phyloP scores from a whole-genome alignment of 2,113 vertebrate genomes.

The Myiozetetes cayanensis region DNA sequence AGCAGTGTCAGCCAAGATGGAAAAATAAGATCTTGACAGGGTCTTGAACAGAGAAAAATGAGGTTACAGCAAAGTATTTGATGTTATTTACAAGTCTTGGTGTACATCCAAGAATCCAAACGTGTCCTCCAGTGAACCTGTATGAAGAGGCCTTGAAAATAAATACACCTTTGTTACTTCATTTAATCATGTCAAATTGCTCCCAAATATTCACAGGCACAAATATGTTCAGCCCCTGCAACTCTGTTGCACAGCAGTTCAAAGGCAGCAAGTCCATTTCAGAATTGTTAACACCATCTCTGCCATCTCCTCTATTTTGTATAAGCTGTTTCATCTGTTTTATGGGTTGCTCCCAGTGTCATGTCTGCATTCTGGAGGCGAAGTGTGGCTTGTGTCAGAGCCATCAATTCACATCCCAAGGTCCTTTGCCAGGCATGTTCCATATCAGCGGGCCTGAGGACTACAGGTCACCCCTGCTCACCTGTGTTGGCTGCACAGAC shows the following conservation, averaged over 20 bases:
- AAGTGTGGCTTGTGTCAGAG: background rate
- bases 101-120: background rate
- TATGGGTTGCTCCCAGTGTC: background rate
- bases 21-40: background rate
- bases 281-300: background rate
- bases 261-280: background rate
- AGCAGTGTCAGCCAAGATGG: background rate
- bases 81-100: background rate
- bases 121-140: background rate
- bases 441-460: background rate
- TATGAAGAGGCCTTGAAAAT: background rate
- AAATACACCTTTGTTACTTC: background rate
- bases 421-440: background rate
- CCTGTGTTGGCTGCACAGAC: background rate
- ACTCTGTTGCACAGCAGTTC: background rate
- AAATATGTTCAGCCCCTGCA: background rate
- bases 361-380: background rate
- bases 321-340: background rate
- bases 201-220: background rate
- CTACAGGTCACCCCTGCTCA: background rate
- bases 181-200: background rate
- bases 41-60: background rate
- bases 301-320: background rate
- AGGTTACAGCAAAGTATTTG: background rate
- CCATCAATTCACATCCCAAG: rapidly evolving